Conservation (phyloP, 2,888 invertebrate species). For the Mythimna pallens region DNA sequence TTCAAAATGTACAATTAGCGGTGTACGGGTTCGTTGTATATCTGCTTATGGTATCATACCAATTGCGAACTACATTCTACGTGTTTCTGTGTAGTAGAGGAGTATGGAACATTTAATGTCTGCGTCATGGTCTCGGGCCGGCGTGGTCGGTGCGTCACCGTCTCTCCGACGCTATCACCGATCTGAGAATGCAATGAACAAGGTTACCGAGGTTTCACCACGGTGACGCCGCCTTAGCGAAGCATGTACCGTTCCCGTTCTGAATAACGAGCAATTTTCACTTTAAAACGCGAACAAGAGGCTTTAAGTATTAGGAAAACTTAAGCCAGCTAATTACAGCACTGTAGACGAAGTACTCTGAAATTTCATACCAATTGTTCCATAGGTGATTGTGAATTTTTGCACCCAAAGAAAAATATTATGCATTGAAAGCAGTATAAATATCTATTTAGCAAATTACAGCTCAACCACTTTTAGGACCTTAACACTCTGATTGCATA, state of each 20-base stretch:
- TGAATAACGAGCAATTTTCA: slow-evolving; percentile 35
- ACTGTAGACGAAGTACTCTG: neutral
- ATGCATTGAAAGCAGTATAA: neutral
- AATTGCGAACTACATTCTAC: slow-evolving; percentile 48
- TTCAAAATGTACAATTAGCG: slow-evolving; percentile 51
- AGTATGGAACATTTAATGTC: slow-evolving; percentile 33
- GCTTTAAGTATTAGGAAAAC: slow-evolving; percentile 6
- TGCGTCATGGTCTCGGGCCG: slow-evolving; percentile 58
- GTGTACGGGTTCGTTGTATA: slow-evolving; percentile 30
- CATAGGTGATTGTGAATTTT: too few relatives aligned
- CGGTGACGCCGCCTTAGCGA: slow-evolving; percentile 28
- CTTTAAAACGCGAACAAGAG: slow-evolving; percentile 28
- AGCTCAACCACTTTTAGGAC: neutral
- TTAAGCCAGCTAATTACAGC: neutral
- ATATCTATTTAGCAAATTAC: neutral
- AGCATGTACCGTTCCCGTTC: slow-evolving; percentile 39
- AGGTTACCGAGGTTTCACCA: slow-evolving; percentile 59
- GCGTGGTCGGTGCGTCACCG: slow-evolving; percentile 54
- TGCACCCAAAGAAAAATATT: neutral
- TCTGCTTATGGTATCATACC: slow-evolving; percentile 54
- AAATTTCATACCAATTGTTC: neutral
- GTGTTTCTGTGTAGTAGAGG: slow-evolving; percentile 31
- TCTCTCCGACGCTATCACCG: slow-evolving; percentile 43
- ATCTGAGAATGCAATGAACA: slow-evolving; percentile 61
- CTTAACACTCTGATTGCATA: neutral